Base-by-base conservation (phyloP, 2,797 vertebrate species). In the Anabacerthia variegaticeps region DNA sequence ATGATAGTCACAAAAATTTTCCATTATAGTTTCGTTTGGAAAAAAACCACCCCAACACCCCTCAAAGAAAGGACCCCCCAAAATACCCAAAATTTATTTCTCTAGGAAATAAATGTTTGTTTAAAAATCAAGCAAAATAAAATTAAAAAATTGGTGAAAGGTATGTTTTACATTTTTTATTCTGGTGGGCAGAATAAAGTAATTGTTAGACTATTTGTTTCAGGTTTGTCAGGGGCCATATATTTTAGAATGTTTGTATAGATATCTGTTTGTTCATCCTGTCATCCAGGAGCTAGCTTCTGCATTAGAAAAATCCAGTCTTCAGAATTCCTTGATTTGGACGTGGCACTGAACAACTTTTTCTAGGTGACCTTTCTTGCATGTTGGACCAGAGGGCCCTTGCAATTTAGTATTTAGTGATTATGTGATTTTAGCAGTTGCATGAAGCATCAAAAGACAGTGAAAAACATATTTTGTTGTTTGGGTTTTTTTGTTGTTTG, bases 11-110 rank as follows among this genome's bases (percentile, higher is more conserved):
- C 26, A 86, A 49, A 56, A 72, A 68, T 32, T 74, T 12, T 55
- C 8, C 34, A 0, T 41, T 46, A 10, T 34, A 63, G 12, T 66
- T 89, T 81, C 8, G 9, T 85, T 71, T 22, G 32, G 8, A 19
- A 59, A 63, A 52, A 62, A 34, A 1, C 0, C 15, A 61, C 5
- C 8, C 8, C 19, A 69, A 43, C 6, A 19, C 6, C 3, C 9
- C 12, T 6, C 15, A 32, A 26, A 46, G 27, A 63, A 54, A 48
- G 22, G 2, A 1, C 2, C 12, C 14, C 30, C 7, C 4, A 3
- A 16, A 43, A 14, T 2, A 5, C 6, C 13, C 21, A 18, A 5
- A 36, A 27, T 61, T 34, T 41, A 16, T 79, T 76, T 5, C 14
- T 26, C 17, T 26, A 43, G 23, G 28, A 77, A 71, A 62, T 12